Evolutionary conservation across 2,113 vertebrate species (phyloP).

Genomic region (Telmatochromis brachygnathus): DNA sequence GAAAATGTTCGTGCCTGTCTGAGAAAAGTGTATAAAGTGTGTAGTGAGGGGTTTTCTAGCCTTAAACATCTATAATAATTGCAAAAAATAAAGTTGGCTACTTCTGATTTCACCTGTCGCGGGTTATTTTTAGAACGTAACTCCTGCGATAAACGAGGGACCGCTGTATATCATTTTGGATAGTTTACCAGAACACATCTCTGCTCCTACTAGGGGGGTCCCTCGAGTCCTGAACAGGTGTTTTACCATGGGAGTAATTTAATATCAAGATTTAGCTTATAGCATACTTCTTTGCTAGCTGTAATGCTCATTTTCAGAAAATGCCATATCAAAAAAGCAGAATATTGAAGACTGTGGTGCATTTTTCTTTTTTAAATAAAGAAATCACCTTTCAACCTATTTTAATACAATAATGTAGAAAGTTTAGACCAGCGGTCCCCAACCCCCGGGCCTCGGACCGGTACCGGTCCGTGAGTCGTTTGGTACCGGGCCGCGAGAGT

Average conservation of each 20-base stretch:
- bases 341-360: background rate
- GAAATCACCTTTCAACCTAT: background rate
- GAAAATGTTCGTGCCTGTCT: no score
- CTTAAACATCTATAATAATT: no score
- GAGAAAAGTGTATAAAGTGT: no score
- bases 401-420: background rate
- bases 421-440: background rate
- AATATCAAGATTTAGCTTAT: background rate
- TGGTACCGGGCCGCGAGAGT: no score
- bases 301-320: no score
- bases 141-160: background rate
- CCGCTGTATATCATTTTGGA: background rate
- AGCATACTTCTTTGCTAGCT: background rate
- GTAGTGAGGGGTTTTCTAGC: no score
- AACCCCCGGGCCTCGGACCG: no score
- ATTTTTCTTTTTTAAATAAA: background rate
- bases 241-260: background rate
- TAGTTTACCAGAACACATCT: background rate
- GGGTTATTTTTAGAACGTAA: background rate
- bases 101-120: no score
- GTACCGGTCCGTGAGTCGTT: no score
- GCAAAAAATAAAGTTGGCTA: no score
- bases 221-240: background rate
- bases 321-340: background rate
- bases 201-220: background rate